A percentile compares a stretch with the other conserved stretches of the same genome.
Conservation (phyloP, 2,113 vertebrate genomes). For the Sitta europaea region DNA sequence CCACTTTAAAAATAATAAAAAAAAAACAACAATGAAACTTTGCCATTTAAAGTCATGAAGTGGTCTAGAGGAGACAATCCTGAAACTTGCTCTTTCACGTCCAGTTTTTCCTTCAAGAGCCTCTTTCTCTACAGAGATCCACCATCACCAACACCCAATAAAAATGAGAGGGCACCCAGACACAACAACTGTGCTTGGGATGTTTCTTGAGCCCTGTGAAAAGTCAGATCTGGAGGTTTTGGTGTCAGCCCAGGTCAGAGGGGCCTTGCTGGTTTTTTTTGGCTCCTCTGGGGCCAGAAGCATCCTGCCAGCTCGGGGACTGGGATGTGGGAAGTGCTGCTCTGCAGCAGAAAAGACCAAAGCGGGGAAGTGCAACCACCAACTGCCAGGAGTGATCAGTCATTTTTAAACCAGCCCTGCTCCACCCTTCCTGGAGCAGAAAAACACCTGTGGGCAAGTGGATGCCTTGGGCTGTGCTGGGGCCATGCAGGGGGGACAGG, state of each 20-base stretch:
- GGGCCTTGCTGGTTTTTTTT: neutral
- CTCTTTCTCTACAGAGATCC: neutral
- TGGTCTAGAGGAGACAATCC: neutral
- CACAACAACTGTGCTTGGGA: neutral
- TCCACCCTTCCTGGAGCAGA: slow-evolving; percentile 56
- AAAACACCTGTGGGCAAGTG: neutral
- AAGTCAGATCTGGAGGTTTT: neutral
- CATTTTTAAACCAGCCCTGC: neutral
- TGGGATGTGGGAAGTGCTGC: neutral
- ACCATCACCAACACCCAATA: neutral
- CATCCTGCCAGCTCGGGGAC: neutral
- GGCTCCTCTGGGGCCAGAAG: neutral
- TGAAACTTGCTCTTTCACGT: neutral
- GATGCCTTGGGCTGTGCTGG: neutral
- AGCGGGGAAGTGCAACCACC: neutral
- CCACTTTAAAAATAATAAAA: neutral
- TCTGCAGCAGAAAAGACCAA: neutral
- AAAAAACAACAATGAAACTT: neutral
- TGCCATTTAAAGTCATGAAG: neutral
- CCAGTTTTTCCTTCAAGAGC: neutral
- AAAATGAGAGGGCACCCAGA: neutral
- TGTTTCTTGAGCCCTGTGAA: neutral
- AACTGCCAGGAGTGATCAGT: neutral
- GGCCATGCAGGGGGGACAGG: neutral
- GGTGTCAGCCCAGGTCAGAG: neutral